Evolutionary conservation across 1,140 invertebrate genomes (phyloP).

Genomic region (Dendrolimus punctatus): DNA sequence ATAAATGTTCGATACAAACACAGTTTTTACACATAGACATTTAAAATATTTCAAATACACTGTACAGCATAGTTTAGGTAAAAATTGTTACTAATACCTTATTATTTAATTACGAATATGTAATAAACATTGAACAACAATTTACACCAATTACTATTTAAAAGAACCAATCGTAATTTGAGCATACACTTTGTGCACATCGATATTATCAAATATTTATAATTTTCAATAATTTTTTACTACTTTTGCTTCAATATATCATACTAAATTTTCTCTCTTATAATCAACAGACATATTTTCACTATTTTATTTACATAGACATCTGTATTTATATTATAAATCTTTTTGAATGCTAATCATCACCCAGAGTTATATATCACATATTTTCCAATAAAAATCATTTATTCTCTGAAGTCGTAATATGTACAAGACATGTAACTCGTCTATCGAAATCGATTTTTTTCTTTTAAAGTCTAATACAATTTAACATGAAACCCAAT

Average conservation of each 20-base stretch:
- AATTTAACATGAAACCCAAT: no score
- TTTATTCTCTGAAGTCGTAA: conserved; percentile 15
- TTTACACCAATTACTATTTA: no score
- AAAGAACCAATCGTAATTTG: conserved; percentile 1
- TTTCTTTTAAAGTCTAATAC: no score
- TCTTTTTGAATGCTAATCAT: conserved; percentile 17
- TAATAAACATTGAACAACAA: no score
- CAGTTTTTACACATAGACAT: background rate
- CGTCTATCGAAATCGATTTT: conserved; percentile 1
- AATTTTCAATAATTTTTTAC: conserved; percentile 8
- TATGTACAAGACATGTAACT: conserved; percentile 10
- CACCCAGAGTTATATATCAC: conserved; percentile 25
- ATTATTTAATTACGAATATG: no score
- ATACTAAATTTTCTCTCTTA: background rate
- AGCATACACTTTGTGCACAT: conserved; percentile 18
- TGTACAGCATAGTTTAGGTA: conserved; percentile 12
- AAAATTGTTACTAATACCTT: conserved; percentile 6
- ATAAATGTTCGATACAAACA: background rate
- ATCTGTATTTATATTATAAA: background rate
- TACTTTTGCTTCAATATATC: conserved; percentile 6
- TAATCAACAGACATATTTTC: no score
- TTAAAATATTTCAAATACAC: conserved; percentile 1
- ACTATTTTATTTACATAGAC: no score
- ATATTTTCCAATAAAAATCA: conserved; percentile 18
- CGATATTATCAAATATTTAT: conserved; percentile 9